Evolutionary conservation across 2,797 vertebrate species (phyloP), one percentile per base, ranked within the genome.

Genomic region (Epinephelus coioides): DNA sequence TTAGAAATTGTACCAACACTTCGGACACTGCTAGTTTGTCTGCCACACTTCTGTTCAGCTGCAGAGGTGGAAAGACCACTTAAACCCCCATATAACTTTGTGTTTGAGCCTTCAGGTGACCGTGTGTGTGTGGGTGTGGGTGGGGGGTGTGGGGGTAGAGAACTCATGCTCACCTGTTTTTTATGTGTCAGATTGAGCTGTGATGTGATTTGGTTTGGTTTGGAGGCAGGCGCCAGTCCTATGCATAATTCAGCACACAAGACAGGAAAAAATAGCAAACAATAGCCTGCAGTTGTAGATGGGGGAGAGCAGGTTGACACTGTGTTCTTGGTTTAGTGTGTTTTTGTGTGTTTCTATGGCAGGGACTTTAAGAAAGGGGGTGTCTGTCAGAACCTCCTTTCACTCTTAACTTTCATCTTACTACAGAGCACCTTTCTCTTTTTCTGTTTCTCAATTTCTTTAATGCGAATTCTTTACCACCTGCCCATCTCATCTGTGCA

Each of bases 191-290:
- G 79, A 74, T 65, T 84, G 86, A 89, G 83, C 71, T 65, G 74
- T 78, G 80, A 78, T 84, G 84, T 72, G 73, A 86, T 84, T 65
- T 70, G 63, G 70, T 46, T 46, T 14, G 70, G 30, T 83, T 78
- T 79, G 74, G 72, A 77, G 81, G 69, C 56, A 69, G 69, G 49
- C 79, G 27, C 49, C 47, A 1, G 68, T 76, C 46, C 51, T 40
- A 82, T 93, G 85, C 85, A 91, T 90, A 76, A 92, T 93, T 91
- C 79, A 91, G 72, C 79, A 49, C 56, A 61, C 46, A 51, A 80
- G 75, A 78, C 82, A 83, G 73, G 61, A 76, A 70, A 80, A 79
- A 84, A 79, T 62, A 86, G 85, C 81, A 88, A 76, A 82, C 76
- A 86, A 78, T 79, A 73, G 88, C 74, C 88, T 62, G 78, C 81